phyloP scores from a whole-genome alignment of 2,797 vertebrate genomes.

The Enteromius anoplus region DNA sequence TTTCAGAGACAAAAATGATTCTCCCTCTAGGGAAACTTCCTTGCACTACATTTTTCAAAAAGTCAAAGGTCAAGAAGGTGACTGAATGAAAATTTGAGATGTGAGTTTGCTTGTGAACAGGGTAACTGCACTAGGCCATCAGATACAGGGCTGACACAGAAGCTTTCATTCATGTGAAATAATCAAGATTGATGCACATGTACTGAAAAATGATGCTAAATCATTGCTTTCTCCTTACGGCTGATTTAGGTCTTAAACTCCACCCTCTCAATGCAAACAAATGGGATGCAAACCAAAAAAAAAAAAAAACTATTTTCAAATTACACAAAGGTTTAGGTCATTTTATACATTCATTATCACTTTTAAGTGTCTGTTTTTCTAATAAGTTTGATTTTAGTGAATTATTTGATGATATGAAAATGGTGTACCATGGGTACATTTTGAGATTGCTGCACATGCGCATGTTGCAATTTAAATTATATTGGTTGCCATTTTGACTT shows the following conservation, averaged over 20 bases:
- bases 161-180: neutral
- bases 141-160: neutral
- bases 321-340: neutral
- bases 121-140: neutral
- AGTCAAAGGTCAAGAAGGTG: neutral
- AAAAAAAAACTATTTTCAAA: no score
- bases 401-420: neutral
- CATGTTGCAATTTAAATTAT: neutral
- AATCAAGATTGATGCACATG: neutral
- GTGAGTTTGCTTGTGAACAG: neutral
- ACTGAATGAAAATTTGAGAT: neutral
- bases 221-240: neutral
- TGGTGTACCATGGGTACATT: neutral
- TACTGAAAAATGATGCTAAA: neutral
- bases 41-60: neutral
- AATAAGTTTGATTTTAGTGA: no score
- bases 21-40: neutral
- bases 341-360: neutral
- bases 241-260: conserved; percentile 4
- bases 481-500: no score
- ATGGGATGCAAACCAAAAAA: no score
- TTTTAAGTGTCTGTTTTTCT: neutral
- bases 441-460: neutral
- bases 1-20: neutral
- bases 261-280: neutral